These are phyloP conservation scores for Megaceryle torquata DNA, from an alignment of 2,113 vertebrate species.

Conservation along the genomic window DNA sequence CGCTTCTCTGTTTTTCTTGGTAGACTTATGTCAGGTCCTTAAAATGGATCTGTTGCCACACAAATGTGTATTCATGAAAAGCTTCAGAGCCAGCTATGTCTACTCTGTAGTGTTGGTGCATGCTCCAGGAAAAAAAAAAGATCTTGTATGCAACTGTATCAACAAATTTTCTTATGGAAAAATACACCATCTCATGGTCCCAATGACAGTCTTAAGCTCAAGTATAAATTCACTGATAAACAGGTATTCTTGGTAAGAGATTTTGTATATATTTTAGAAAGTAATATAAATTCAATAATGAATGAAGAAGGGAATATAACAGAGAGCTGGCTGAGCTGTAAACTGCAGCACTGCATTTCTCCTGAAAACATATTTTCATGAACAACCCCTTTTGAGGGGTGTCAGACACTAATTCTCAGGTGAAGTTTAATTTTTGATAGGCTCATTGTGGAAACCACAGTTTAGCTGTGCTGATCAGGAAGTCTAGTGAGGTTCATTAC, in stretches of 20 bases:
- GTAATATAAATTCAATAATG: background rate
- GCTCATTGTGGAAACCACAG: background rate
- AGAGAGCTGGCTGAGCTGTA: background rate
- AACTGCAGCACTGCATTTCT: background rate
- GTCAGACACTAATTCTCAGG: background rate
- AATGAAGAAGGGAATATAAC: background rate
- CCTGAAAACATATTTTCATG: background rate
- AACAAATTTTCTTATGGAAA: background rate
- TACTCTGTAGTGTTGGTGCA: background rate
- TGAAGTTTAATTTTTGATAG: background rate
- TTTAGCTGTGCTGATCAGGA: slow-evolving; percentile 7
- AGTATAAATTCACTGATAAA: background rate
- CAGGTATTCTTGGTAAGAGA: background rate
- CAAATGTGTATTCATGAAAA: background rate
- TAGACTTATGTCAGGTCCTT: background rate
- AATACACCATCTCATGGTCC: background rate
- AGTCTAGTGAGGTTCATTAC: slow-evolving; percentile 30
- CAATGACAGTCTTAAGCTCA: background rate
- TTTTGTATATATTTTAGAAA: background rate
- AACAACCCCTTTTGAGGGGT: background rate
- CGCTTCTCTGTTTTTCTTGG: background rate
- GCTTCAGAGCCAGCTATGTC: background rate
- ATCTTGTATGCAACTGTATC: background rate
- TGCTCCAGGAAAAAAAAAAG: background rate
- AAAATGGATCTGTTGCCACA: background rate